Evolutionary conservation across 2,113 vertebrate genomes (phyloP), one percentile per base, ranked within the genome.

Genomic region (Sardina pilchardus): DNA sequence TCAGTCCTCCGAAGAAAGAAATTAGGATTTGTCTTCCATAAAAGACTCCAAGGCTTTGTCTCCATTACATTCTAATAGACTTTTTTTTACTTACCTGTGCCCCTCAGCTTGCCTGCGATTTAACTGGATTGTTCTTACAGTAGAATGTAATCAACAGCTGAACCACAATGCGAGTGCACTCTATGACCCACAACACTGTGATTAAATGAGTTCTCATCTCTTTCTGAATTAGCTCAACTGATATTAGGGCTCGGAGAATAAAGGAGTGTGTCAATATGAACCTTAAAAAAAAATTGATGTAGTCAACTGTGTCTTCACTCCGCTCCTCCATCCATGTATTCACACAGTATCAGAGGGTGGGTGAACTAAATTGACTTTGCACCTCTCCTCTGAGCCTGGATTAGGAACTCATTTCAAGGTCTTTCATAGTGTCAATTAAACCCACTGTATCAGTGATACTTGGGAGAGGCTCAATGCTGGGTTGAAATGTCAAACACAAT

Each of bases 391-490:
- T 78, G 71, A 78, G 71, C 71, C 71, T 78, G 71, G 71, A 78
- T 78, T 78, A 78, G 71, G 71, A 78, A 34, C 71, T 78, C 36
- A 78, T 78, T 78, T 78, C 71, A 78, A 78, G 71, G 71, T 78
- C 16, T 12, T 78, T 36, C 39, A 78, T 78, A 39, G 34, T 78
- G 71, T 78, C 63, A 71, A 71, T 71, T 26, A 71, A 71, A 71
- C 1, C 30, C 71, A 17, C 71, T 34, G 30, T 36, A 78, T 78
- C 71, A 78, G 30, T 78, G 67, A 10, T 75, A 75, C 67, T 10
- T 75, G 71, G 71, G 71, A 10, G 30, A 78, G 71, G 67, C 67
- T 12, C n/a, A 78, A 34, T 5, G 30, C 71, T 78, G 14, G 71
- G 71, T 78, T 17, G 30, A 34, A 78, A 78, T 78, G 71, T 34